These are phyloP conservation scores for Oscheius sp. DNA, from an alignment of 1,140 invertebrate species.

Conservation along the genomic window DNA sequence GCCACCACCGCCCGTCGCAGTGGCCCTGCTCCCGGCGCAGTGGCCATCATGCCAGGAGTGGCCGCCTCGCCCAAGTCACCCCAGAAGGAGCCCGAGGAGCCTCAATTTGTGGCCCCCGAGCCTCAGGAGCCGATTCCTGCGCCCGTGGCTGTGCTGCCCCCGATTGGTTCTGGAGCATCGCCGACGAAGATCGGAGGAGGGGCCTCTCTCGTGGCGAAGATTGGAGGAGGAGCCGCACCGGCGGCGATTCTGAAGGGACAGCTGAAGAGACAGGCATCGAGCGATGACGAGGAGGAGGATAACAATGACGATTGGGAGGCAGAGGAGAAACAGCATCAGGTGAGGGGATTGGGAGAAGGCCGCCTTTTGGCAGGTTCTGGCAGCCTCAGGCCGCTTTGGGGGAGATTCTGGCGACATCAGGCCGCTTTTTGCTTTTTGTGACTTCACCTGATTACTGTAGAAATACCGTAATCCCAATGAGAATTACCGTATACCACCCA, in stretches of 20 bases:
- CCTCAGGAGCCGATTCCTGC: conserved; percentile 20
- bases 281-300: conserved; percentile 23
- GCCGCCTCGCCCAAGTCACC: neutral
- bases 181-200: neutral
- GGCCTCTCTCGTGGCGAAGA: neutral
- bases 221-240: neutral
- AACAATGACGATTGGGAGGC: conserved; percentile 37
- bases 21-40: conserved; percentile 26
- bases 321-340: neutral
- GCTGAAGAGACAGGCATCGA: neutral
- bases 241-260: neutral
- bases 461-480: neutral
- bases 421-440: neutral
- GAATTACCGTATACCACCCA: neutral
- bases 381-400: neutral
- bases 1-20: neutral
- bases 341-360: too few relatives aligned
- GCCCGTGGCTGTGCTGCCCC: neutral
- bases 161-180: neutral
- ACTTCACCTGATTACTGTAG: neutral
- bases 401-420: neutral
- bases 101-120: neutral
- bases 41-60: conserved; percentile 36
- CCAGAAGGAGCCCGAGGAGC: neutral
- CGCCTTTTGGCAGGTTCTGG: neutral